These are phyloP conservation scores for Phrynocephalus vlangalii DNA, from an alignment of 2,797 vertebrate genomes.

Conservation along the genomic window DNA sequence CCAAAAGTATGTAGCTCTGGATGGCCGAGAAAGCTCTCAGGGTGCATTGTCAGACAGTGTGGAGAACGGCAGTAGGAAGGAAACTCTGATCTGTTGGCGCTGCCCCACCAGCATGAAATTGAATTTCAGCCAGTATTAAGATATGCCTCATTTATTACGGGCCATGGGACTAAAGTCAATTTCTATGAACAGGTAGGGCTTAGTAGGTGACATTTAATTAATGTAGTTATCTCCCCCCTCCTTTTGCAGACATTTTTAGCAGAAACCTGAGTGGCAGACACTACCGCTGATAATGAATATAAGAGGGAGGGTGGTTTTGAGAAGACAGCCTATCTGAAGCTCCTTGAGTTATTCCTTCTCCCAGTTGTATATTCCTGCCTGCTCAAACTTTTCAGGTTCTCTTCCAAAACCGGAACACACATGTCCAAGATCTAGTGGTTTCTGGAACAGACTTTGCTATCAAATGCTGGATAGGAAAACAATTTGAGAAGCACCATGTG, in stretches of 20 bases:
- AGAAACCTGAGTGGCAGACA: not conserved
- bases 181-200: not conserved
- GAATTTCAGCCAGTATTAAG: not conserved
- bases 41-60: not conserved
- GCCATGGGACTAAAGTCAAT: not conserved
- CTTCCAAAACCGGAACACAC: conserved; percentile 36
- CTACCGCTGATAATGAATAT: not conserved
- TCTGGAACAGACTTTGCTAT: conserved; percentile 32
- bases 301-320: not conserved
- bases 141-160: not conserved
- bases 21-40: not conserved
- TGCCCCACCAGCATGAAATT: not conserved
- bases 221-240: not conserved
- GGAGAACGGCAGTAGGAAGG: not conserved
- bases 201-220: not conserved
- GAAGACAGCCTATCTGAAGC: not conserved
- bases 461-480: conserved; percentile 51
- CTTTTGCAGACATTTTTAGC: not conserved
- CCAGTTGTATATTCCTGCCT: not conserved
- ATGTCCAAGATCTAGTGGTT: conserved; percentile 12
- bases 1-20: not conserved
- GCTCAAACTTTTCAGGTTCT: not conserved
- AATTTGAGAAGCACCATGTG: conserved; percentile 23
- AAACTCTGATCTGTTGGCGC: not conserved
- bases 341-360: conserved; percentile 5